Base-by-base conservation (phyloP, 2,888 invertebrate species). In the Tortrix viridana region DNA sequence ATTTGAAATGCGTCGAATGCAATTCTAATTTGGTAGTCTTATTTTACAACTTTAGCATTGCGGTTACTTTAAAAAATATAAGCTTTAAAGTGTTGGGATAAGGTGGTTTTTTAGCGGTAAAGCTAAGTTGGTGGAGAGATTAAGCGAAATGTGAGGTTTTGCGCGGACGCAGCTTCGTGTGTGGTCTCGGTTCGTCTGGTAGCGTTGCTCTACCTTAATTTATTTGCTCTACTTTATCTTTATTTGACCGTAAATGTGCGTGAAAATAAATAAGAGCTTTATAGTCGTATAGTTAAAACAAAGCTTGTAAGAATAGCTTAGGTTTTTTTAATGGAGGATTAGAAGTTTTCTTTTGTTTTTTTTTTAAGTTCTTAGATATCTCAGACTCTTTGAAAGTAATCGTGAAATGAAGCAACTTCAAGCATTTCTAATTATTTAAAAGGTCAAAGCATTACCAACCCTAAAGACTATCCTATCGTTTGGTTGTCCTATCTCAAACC, bases 121-220 rank as follows among this genome's bases (percentile, higher is more conserved):
- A 32, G 38, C 23, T 9, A 47, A 60, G 50, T 69, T 75, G 56
- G 75, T 71, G 50, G 62, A 65, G 64, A 69, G 72, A 73, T 77
- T 75, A 75, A 75, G 73, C 78, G 77, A 75, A 76, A 76, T 77
- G 71, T 75, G 71, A 69, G 72, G 69, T 68, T 69, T 62, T 58
- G 70, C 73, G 69, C 70, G 71, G 68, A 73, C 73, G 71, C 54
- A 37, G 65, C 78, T 49, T 65, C 74, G 77, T 79, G 80, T 80
- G 81, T 80, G 80, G 80, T 80, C 80, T 58, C 41, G 46, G 62
- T 38, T 32, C 58, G 66, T 26, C 62, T 61, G 53, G 72, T 16
- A 56, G 19, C 59, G 70, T 58, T 65, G 72, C 77, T 80, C 70
- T 69, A 32, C 54, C 49, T 70, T 59, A 66, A 69, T 68, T 69